Base-by-base conservation (phyloP, 2,113 vertebrate genomes). In the Serinus canaria region DNA sequence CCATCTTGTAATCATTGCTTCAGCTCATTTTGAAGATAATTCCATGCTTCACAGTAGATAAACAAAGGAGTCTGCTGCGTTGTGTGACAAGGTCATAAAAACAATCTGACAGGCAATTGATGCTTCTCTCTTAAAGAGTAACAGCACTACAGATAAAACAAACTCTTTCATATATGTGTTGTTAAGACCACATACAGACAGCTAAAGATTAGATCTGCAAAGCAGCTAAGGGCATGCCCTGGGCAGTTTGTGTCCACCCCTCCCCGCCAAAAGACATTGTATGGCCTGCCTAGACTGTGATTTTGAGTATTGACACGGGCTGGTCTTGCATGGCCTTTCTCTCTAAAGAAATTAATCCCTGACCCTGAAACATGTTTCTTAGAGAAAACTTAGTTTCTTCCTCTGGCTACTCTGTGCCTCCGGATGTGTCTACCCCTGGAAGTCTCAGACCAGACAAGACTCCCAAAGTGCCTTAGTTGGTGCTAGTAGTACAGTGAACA, bases 81-180 rank as follows among this genome's bases (percentile, higher is more conserved):
- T 92, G 37, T 66, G 59, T 93, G 82, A 88, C 67, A 88, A 94
- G 79, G 73, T 86, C 90, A 59, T 83, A 70, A 75, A 93, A 96
- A 44, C 37, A 86, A 81, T 67, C 35, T 67, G 78, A 85, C 72
- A 75, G 69, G 76, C 68, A 95, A 81, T 78, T 83, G 92, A 90
- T 90, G 56, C 43, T 70, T 8, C 67, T 53, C n/a, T 77, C 39
- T 59, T 55, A 14, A 91, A 75, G 17, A 77, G 41, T 25, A 80
- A 56, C 19, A 70, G n/a, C 28, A 7, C 47, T 60, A 53, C 62
- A 90, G 64, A 89, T 20, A 72, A 68, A 96, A 15, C 30, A 70
- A 46, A 30, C 15, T 23, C 39, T 88, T 53, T 15, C 30, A 58
- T 22, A 46, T 6, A 30, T 0, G 0, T 3, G 2, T 68, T 35